Evolutionary conservation across 2,888 invertebrate genomes (phyloP).

Genomic region (Sisyra terminalis): DNA sequence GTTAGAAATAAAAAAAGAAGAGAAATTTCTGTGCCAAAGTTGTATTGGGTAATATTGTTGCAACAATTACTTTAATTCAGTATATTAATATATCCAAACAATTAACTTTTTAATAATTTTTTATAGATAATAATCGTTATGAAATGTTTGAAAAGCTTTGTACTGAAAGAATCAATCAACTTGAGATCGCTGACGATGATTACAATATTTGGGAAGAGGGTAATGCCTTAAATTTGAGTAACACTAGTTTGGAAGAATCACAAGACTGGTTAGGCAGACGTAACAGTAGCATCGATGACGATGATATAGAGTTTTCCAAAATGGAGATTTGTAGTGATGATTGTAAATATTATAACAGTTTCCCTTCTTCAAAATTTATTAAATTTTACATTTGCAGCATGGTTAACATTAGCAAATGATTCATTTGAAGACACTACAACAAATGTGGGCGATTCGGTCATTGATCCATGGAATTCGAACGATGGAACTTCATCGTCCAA

Average conservation of each 20-base stretch:
- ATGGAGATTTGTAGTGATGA: conserved; percentile 27
- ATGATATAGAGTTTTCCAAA: conserved; percentile 25
- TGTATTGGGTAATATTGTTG: too few relatives aligned
- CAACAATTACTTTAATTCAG: too few relatives aligned
- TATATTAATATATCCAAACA: too few relatives aligned
- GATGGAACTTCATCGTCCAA: conserved; percentile 13
- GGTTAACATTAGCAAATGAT: too few relatives aligned
- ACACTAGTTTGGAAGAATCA: conserved; percentile 30
- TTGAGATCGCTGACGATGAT: conserved; percentile 20
- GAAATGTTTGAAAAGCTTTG: conserved; percentile 45
- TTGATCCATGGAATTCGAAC: conserved; percentile 20
- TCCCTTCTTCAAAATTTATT: conserved; percentile 2
- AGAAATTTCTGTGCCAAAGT: too few relatives aligned
- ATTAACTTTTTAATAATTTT: too few relatives aligned
- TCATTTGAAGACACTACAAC: too few relatives aligned
- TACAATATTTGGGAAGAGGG: conserved; percentile 30
- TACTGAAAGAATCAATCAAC: conserved; percentile 23
- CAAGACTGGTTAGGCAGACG: conserved; percentile 21
- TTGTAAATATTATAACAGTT: conserved; percentile 23
- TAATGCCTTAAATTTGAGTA: conserved; percentile 25
- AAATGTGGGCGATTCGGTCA: too few relatives aligned
- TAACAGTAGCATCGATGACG: conserved; percentile 31
- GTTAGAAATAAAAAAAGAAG: too few relatives aligned
- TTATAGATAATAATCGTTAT: conserved; percentile 28
- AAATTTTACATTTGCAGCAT: conserved; percentile 3